phyloP scores from a whole-genome alignment of 37 sponge, comb jelly and placozoan genomes.

The Halisarca cf. caerulea region DNA sequence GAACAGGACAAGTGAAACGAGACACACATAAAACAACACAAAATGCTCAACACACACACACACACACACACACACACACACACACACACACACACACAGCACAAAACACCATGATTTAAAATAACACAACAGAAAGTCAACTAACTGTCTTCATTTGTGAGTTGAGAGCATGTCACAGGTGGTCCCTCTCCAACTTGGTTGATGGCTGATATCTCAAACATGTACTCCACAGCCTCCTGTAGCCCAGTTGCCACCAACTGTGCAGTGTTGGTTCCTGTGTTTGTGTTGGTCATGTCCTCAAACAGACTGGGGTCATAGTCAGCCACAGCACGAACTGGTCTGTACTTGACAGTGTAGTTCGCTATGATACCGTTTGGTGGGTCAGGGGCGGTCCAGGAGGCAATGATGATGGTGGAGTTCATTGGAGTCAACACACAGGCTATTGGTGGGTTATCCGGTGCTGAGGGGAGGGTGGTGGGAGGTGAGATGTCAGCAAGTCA shows the following conservation, averaged over 20 bases:
- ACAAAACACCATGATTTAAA: background rate
- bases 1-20: too few species aligned
- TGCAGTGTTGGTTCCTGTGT: constrained; percentile 14
- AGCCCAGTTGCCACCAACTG: background rate
- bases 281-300: background rate
- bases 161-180: background rate
- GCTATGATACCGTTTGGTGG: constrained; percentile 37
- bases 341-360: constrained; percentile 33
- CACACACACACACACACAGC: background rate
- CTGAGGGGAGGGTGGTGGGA: constrained; percentile 2
- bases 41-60: too few species aligned
- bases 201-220: constrained; percentile 17
- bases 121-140: background rate
- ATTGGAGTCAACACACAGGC: background rate
- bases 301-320: background rate
- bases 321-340: constrained; percentile 11
- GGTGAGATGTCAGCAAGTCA: too few species aligned
- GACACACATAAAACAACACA: too few species aligned
- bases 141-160: background rate
- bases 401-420: constrained; percentile 20
- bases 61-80: background rate
- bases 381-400: constrained; percentile 19
- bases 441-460: constrained; percentile 34
- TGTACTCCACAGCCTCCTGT: constrained; percentile 25
- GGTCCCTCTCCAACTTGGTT: constrained; percentile 24